Evolutionary conservation across 2,113 vertebrate species (phyloP), one percentile per base, ranked within the genome.

Genomic region (Argyrosomus japonicus): DNA sequence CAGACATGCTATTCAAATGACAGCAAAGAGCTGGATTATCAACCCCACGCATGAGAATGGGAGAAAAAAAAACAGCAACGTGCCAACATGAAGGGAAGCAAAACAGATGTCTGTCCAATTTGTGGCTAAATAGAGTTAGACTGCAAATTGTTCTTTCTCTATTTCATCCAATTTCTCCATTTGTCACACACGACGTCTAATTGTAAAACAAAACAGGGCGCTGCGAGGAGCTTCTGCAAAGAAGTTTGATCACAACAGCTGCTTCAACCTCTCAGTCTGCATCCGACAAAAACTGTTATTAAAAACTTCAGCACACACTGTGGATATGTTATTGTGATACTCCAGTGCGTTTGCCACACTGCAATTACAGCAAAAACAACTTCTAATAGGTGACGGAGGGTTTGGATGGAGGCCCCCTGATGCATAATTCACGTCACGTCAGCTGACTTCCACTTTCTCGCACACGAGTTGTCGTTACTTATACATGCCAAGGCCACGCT

Each of bases 1-100:
- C 69, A 80, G 83, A 84, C 77, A 74, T 32, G 69, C 74, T 63
- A 76, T 77, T 72, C 47, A 89, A 88, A 88, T 79, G 74, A 86
- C 85, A 86, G 71, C 69, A 57, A 67, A 78, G 77, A 80, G 60
- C 54, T 70, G 81, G 86, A 92, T 90, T 76, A 89, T 75, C 81
- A 68, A 17, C 40, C 65, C 40, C 83, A 69, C 29, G 0, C 51
- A 68, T 60, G 29, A 18, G 51, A 3, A 43, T 0, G 17, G 32
- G 18, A 18, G 19, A 1, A 7, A 6, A 17, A 51, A 25, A 45
- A 57, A 40, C 47, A 36, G 48, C 19, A 45, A 60, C 48, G 32
- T n/a, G 36, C 23, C 50, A 71, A 60, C 15, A 23, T 14, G 25
- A 75, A 67, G 51, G 13, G 11, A 0, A 72, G 68, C 36, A 68